These are phyloP conservation scores for Lepidocolaptes lacrymiger DNA, from an alignment of 2,797 vertebrate species.

Conservation along the genomic window DNA sequence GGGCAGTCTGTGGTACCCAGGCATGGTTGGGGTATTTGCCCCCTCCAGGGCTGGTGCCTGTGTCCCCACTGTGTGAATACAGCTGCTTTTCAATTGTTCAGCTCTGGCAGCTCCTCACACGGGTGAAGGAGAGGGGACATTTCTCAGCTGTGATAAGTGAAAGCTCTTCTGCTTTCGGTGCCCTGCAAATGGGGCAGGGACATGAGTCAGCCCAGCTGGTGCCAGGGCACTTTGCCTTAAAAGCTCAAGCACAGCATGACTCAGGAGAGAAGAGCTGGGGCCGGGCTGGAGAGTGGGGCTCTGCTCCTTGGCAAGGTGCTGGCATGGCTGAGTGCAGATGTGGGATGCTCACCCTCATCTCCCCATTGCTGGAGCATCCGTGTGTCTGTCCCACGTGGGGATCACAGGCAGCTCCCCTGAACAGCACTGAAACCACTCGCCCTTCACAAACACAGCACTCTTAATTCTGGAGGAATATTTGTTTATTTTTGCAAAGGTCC, in stretches of 20 bases:
- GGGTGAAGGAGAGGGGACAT: accelerated
- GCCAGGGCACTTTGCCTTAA: background rate
- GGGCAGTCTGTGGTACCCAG: background rate
- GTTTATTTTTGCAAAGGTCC: constrained; percentile 17
- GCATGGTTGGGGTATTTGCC: background rate
- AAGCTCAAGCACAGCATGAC: background rate
- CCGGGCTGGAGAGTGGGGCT: background rate
- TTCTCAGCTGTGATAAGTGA: background rate
- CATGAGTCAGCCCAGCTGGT: accelerated
- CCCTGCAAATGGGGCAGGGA: accelerated
- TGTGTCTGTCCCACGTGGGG: background rate
- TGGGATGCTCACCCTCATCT: accelerated
- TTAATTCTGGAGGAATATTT: background rate
- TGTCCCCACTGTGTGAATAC: accelerated
- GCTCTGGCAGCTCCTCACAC: accelerated
- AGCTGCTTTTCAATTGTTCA: background rate
- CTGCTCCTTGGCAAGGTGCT: accelerated
- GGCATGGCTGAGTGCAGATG: background rate
- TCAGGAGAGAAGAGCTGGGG: background rate
- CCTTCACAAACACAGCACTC: background rate
- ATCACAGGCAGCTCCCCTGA: background rate
- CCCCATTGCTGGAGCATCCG: background rate
- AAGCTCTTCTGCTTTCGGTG: background rate
- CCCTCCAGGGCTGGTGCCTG: background rate
- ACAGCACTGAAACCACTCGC: background rate